Conservation (phyloP, 1,140 invertebrate species). For the Arion vulgaris region DNA sequence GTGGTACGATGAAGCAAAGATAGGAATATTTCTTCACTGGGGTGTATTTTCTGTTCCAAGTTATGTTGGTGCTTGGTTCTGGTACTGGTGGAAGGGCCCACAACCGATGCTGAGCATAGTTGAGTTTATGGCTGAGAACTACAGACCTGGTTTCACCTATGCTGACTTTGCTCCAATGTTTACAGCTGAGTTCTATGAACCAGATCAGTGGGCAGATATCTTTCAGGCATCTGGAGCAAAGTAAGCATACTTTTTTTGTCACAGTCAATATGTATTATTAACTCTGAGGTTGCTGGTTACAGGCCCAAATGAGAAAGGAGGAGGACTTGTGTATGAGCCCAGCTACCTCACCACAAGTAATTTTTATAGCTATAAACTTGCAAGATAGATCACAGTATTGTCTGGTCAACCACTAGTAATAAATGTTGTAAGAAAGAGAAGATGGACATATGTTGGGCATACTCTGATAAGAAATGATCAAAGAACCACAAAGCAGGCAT, state of each 20-base stretch:
- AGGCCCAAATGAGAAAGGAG: no score
- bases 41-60: constrained; percentile 72
- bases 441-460: no score
- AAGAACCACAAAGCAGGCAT: no score
- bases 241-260: constrained; percentile 43
- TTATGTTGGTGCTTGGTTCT: constrained; percentile 66
- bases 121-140: constrained; percentile 66
- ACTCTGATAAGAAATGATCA: no score
- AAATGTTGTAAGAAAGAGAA: no score
- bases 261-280: neutral
- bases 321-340: no score
- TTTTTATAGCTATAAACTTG: no score
- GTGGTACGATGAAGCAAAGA: constrained; percentile 73
- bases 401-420: no score
- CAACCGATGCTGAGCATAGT: constrained; percentile 30
- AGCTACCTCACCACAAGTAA: no score
- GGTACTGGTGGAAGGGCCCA: constrained; percentile 62
- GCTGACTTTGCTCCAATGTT: constrained; percentile 67
- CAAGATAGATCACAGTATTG: no score
- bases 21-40: constrained; percentile 74
- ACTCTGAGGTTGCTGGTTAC: neutral
- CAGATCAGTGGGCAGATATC: constrained; percentile 64
- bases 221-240: constrained; percentile 64
- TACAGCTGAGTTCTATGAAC: constrained; percentile 65
- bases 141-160: constrained; percentile 66